Base-by-base conservation (phyloP, 2,888 invertebrate genomes). In the Eilema griseolum region DNA sequence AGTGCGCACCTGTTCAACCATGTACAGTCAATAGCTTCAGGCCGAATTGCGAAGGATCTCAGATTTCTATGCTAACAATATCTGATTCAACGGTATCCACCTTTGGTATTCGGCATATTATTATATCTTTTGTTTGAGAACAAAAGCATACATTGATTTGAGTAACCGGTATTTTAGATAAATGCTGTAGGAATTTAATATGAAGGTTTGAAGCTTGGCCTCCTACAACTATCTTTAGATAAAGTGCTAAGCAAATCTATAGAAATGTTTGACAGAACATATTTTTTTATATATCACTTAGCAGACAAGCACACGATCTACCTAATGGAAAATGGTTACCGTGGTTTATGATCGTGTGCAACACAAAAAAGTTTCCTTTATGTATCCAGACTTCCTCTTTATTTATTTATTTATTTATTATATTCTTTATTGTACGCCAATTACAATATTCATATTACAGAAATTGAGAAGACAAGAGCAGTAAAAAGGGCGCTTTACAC, bases 31-130 rank as follows among this genome's bases (percentile, higher is more conserved):
- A 82, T 73, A 69, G 68, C 80, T 74, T 60, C 61, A 61, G 71
- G 80, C 73, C n/a, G 16, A 26, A 69, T 82, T 77, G 77, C 77
- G 69, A 71, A 71, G 79, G 70, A 31, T 66, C 57, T 41, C 72
- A 72, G 80, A 80, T 80, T 80, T 61, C 74, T 68, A 67, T 65
- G 70, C 24, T n/a, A 69, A 24, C 20, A 60, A 65, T 82, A 82
- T 71, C 71, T 71, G 71, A 73, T 82, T 63, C 57, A n/a, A 46
- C 28, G 10, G 46, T 46, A 46, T 46, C 46, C 46, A 7, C 62
- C 41, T 75, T 75, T 78, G 67, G 69, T 59, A 77, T 78, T 61
- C 57, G 33, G 56, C 37, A 61, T 67, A 60, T 66, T 70, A 72
- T 78, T 67, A 77, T 41, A 56, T 70, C 72, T 72, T 77, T 78